Evolutionary conservation across 2,113 vertebrate genomes (phyloP).

Genomic region (Seriola quinqueradiata): DNA sequence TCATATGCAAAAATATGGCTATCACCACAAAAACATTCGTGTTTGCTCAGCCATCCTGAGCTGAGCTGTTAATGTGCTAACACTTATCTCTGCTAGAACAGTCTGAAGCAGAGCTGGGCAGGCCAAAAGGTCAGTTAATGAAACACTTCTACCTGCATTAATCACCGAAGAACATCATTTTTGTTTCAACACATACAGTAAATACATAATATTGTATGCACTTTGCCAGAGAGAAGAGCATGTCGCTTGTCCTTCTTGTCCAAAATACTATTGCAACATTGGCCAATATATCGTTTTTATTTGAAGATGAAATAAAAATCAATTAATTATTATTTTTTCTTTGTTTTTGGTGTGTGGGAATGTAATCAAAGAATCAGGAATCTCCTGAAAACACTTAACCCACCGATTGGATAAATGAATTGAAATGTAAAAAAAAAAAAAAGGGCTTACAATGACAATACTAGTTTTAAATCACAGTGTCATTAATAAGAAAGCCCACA

Average conservation of each 20-base stretch:
- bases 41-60: slow-evolving; percentile 14
- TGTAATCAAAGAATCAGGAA: slow-evolving; percentile 1
- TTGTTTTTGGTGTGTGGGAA: not conserved
- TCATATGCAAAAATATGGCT: not conserved
- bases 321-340: no score
- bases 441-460: slow-evolving; percentile 50
- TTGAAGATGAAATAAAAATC: not conserved
- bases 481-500: slow-evolving; percentile 70
- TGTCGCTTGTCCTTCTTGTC: not conserved
- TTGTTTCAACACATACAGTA: not conserved
- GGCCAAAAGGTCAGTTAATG: slow-evolving; percentile 33
- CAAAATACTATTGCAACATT: not conserved
- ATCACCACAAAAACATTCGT: slow-evolving; percentile 10
- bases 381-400: slow-evolving; percentile 13
- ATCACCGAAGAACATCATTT: not conserved
- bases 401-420: slow-evolving; percentile 17
- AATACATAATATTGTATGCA: not conserved
- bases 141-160: not conserved
- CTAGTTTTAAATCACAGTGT: slow-evolving; percentile 49
- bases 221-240: no score
- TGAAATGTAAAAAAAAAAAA: slow-evolving; percentile 48
- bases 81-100: not conserved
- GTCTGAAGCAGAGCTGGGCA: not conserved
- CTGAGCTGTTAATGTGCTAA: slow-evolving; percentile 14
- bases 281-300: not conserved